Base-by-base conservation (phyloP, 2,797 vertebrate genomes). In the Taeniopygia guttata region DNA sequence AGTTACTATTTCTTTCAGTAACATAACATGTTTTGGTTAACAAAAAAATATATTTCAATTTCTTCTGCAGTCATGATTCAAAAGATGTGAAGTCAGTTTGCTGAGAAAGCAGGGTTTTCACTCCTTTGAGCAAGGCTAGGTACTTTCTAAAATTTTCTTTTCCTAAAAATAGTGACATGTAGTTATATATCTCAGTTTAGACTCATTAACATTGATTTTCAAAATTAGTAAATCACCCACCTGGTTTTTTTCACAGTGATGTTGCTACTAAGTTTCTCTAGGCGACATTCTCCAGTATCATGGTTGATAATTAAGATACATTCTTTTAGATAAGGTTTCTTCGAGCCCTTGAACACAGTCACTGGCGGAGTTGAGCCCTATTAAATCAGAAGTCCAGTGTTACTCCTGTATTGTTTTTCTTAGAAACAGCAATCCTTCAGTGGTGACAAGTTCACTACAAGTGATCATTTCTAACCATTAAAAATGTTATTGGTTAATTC, bases 181-280 rank as follows among this genome's bases (percentile, higher is more conserved):
- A 73, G 64, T 70, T 40, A 3, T 1, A 3, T 6, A 56, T 83
- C 49, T 83, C 40, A 73, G 17, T 81, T 93, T 72, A 78, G 32
- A 34, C 29, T 36, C 27, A 20, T 58, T 63, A 74, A 67, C 17
- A 90, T 40, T 2, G 0, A 59, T 93, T 94, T 94, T 90, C 76
- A 62, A 38, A 89, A 55, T 43, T 52, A 89, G 14, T 34, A 85
- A 89, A 86, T 45, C 67, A 97, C 97, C 84, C 95, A 99, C 99
- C 99, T 99, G 91, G 99, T 99, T 97, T 99, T 99, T 96, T 99
- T 99, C 91, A 99, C 99, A 78, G 98, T 99, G 92, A 99, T 99
- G 94, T 99, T 99, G 97, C 99, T 99, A 98, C 97, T 99, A 83
- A 99, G 99, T 96, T 99, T 99, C 97, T 99, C 99, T 95, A 99